Conservation (phyloP, 2,888 invertebrate genomes). For the Opisthograptis luteolata region DNA sequence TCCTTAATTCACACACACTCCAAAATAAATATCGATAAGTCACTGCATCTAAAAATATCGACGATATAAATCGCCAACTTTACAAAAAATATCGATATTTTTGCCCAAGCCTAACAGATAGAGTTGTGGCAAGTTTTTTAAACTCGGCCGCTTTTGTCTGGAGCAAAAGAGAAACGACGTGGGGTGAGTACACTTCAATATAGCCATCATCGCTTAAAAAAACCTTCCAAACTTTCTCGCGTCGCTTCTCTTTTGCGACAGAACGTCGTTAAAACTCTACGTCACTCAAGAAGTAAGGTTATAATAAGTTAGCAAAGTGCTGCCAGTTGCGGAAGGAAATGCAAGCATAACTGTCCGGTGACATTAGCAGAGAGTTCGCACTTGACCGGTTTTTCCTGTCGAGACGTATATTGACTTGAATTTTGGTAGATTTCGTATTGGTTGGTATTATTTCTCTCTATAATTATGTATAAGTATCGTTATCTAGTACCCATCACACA, state of each 20-base stretch:
- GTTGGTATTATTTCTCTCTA: too few species aligned
- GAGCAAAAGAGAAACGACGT: background rate
- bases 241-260: background rate
- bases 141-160: background rate
- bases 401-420: background rate
- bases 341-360: constrained; percentile 9
- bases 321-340: background rate
- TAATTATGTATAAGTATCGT: too few species aligned
- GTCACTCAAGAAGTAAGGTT: background rate
- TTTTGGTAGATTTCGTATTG: constrained; percentile 10
- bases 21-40: too few species aligned
- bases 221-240: background rate
- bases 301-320: background rate
- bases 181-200: too few species aligned
- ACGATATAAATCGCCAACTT: too few species aligned
- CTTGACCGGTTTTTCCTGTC: constrained; percentile 10
- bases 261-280: background rate
- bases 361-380: constrained; percentile 11
- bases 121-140: background rate
- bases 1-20: too few species aligned
- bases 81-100: too few species aligned
- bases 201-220: too few species aligned
- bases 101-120: too few species aligned
- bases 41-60: too few species aligned
- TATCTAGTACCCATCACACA: too few species aligned